Evolutionary conservation across 2,888 invertebrate genomes (phyloP).

Genomic region (Diarsia mendica): DNA sequence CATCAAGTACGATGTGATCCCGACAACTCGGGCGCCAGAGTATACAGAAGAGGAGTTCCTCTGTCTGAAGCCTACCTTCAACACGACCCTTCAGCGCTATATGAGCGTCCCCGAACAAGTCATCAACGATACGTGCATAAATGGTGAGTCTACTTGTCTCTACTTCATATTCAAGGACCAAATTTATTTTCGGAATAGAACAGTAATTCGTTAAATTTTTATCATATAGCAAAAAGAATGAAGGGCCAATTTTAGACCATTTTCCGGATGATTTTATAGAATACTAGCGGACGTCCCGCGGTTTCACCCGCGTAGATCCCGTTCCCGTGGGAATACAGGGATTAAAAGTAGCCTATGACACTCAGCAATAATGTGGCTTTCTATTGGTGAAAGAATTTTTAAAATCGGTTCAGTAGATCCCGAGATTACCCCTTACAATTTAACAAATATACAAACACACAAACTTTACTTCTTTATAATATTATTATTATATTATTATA

Average conservation of each 20-base stretch:
- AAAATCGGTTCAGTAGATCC: too few species aligned
- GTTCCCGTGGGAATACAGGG: too few species aligned
- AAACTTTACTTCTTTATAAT: too few species aligned
- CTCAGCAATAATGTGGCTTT: too few species aligned
- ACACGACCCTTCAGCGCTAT: constrained; percentile 82
- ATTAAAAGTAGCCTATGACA: too few species aligned
- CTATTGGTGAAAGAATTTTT: too few species aligned
- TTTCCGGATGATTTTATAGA: neutral
- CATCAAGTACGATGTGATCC: constrained; percentile 84
- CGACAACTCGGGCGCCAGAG: constrained; percentile 72
- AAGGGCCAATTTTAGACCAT: neutral
- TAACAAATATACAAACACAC: too few species aligned
- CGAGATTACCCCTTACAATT: too few species aligned
- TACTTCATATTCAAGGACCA: neutral
- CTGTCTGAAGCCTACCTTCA: constrained; percentile 81
- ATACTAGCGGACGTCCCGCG: too few species aligned
- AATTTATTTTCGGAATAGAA: neutral
- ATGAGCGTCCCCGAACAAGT: constrained; percentile 80
- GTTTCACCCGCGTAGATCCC: too few species aligned
- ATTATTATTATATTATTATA: too few species aligned
- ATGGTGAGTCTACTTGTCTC: constrained; percentile 71
- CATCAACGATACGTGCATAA: constrained; percentile 80
- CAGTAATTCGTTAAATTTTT: neutral
- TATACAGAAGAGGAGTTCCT: constrained; percentile 83
- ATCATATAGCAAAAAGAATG: neutral